Evolutionary conservation across 2,797 vertebrate species (phyloP).

Genomic region (Astyanax mexicanus): DNA sequence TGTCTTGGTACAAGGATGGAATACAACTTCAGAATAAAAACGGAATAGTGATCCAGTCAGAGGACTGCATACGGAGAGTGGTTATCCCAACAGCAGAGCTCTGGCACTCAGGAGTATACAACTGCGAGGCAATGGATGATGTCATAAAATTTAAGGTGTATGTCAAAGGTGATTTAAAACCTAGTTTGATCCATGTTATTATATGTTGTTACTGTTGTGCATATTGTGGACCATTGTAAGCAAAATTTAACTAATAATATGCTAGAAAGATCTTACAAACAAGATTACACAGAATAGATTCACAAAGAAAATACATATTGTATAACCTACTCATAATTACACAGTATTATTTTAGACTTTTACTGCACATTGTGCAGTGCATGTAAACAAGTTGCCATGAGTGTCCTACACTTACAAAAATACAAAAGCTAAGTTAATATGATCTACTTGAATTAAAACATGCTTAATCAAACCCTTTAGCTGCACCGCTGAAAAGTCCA

Average conservation of each 20-base stretch:
- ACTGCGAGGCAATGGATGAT: slow-evolving; percentile 66
- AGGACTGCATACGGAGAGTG: slow-evolving; percentile 70
- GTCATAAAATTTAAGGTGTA: slow-evolving; percentile 77
- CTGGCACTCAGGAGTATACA: slow-evolving; percentile 77
- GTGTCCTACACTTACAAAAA: slow-evolving; percentile 7
- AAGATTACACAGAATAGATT: too few species aligned
- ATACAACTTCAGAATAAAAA: slow-evolving; percentile 66
- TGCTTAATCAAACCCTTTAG: slow-evolving; percentile 72
- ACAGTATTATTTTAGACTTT: neutral
- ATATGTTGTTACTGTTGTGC: neutral
- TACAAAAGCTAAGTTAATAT: slow-evolving; percentile 34
- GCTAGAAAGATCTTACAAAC: neutral
- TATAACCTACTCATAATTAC: too few species aligned
- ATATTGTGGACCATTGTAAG: neutral
- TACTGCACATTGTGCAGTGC: slow-evolving; percentile 24
- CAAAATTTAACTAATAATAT: neutral
- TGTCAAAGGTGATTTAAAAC: slow-evolving; percentile 79
- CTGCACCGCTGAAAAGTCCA: slow-evolving; percentile 73
- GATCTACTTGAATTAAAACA: slow-evolving; percentile 45
- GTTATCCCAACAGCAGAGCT: slow-evolving; percentile 65
- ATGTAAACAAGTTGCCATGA: slow-evolving; percentile 19
- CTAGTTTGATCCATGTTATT: slow-evolving; percentile 53
- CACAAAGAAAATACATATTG: neutral
- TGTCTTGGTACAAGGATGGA: slow-evolving; percentile 79
- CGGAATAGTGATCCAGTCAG: slow-evolving; percentile 73